Evolutionary conservation across 2,113 vertebrate genomes (phyloP).

Genomic region (Motacilla alba): DNA sequence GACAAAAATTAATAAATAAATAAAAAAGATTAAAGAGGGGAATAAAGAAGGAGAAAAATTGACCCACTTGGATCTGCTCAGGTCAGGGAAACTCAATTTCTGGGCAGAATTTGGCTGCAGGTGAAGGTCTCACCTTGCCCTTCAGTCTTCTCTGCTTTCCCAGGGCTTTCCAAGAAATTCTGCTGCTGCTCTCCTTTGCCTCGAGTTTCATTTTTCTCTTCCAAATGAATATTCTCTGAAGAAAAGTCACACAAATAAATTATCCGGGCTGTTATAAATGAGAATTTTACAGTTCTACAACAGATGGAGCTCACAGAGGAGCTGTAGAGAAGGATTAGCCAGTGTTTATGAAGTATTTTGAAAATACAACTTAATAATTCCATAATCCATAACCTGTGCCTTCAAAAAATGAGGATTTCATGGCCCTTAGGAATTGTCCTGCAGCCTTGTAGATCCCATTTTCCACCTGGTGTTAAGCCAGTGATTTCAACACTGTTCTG

Average conservation of each 20-base stretch:
- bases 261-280: neutral
- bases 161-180: neutral
- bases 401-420: neutral
- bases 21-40: too few relatives aligned
- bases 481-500: neutral
- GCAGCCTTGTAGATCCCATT: neutral
- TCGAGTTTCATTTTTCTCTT: neutral
- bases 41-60: neutral
- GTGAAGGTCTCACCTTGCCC: neutral
- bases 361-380: neutral
- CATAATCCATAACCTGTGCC: neutral
- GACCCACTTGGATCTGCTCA: neutral
- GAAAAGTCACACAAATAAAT: neutral
- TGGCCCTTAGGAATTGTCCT: neutral
- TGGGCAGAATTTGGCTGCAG: neutral
- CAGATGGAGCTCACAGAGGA: neutral
- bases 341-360: neutral
- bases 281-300: neutral
- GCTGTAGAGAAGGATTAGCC: neutral
- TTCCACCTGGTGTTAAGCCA: neutral
- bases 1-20: accelerated
- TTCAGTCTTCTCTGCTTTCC: neutral
- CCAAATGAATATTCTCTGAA: neutral
- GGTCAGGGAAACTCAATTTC: neutral
- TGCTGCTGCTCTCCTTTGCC: neutral